Conservation (phyloP, 1,140 invertebrate species). For the Drosophila kepulauana region DNA sequence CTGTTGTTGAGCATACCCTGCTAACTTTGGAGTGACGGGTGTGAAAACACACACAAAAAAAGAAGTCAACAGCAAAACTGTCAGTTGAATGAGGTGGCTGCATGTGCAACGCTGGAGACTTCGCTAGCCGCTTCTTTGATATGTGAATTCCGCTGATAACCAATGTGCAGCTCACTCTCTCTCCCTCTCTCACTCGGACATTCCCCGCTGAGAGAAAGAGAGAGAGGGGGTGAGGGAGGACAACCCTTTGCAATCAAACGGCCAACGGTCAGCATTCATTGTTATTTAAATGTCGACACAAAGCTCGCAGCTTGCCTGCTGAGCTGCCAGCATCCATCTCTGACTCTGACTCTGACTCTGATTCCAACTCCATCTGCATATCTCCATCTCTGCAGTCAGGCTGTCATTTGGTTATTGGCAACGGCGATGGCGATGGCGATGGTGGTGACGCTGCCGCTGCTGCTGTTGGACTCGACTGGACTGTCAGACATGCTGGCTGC, state of each 20-base stretch:
- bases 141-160: slow-evolving; percentile 40
- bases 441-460: not conserved
- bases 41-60: not conserved
- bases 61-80: not conserved
- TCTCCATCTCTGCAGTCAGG: not conserved
- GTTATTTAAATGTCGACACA: slow-evolving; percentile 61
- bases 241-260: slow-evolving; percentile 36
- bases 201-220: not conserved
- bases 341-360: too few species aligned
- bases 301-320: slow-evolving; percentile 1
- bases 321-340: too few species aligned
- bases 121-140: slow-evolving; percentile 44
- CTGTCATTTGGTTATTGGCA: slow-evolving; percentile 11
- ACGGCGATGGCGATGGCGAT: not conserved
- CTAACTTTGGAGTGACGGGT: too few species aligned
- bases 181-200: not conserved
- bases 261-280: slow-evolving; percentile 32
- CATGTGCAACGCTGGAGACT: slow-evolving; percentile 13
- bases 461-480: too few species aligned
- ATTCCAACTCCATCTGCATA: not conserved
- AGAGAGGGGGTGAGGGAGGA: not conserved
- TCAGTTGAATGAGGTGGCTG: not conserved
- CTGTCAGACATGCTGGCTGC: slow-evolving; percentile 33
- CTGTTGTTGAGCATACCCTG: too few species aligned
- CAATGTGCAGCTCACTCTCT: slow-evolving; percentile 3